phyloP scores from a whole-genome alignment of 2,113 vertebrate genomes.

The Pluvialis apricaria region DNA sequence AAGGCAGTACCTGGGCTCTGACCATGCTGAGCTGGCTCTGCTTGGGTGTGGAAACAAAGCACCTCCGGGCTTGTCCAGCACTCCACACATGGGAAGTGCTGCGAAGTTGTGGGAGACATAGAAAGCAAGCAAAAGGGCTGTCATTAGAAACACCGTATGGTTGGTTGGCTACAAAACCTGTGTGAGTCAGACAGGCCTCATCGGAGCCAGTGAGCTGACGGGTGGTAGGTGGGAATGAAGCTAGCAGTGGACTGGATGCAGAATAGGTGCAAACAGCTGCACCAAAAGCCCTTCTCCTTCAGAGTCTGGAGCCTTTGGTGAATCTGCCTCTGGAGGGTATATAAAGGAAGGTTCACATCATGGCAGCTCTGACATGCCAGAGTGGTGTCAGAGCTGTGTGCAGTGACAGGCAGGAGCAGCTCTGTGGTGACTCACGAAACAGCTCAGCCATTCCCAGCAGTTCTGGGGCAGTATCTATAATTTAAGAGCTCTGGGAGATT shows the following conservation, averaged over 20 bases:
- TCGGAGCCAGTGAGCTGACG: not conserved
- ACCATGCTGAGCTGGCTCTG: not conserved
- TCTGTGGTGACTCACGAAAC: not conserved
- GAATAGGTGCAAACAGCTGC: not conserved
- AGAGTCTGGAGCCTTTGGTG: not conserved
- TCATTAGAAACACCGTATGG: not conserved
- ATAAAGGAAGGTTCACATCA: not conserved
- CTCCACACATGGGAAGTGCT: not conserved
- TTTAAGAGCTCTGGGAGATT: constrained; percentile 53
- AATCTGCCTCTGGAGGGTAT: not conserved
- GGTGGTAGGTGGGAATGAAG: not conserved
- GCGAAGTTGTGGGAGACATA: not conserved
- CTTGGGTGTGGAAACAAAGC: not conserved
- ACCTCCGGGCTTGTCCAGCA: not conserved
- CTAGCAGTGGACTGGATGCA: not conserved
- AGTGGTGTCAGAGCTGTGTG: not conserved
- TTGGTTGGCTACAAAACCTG: not conserved
- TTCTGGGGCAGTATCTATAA: constrained; percentile 56
- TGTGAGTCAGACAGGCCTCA: not conserved
- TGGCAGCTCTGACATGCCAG: not conserved
- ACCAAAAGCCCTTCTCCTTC: not conserved
- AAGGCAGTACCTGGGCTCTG: not conserved
- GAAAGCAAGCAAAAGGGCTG: not conserved
- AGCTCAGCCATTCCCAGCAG: not conserved
- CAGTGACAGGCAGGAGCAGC: not conserved